Conservation (phyloP, 2,888 invertebrate genomes). For the Bhutanitis thaidina region DNA sequence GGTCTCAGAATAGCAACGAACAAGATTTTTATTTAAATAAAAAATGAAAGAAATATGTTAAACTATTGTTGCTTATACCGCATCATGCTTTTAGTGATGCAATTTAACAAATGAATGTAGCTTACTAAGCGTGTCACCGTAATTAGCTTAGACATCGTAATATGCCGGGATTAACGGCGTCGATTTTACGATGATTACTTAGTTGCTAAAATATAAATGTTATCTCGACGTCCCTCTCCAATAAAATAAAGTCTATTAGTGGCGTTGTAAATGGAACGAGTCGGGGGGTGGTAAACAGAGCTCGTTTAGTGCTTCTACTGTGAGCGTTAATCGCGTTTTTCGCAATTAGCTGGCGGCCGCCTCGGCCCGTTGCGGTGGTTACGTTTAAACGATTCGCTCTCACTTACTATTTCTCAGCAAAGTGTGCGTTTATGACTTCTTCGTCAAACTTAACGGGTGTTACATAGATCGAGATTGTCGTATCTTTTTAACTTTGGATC, state of each 20-base stretch:
- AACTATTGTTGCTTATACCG: too few species aligned
- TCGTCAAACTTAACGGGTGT: constrained; percentile 31
- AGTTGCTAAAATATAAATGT: constrained; percentile 55
- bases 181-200: constrained; percentile 60
- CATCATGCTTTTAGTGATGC: constrained; percentile 3
- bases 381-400: constrained; percentile 50
- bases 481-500: neutral
- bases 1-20: too few species aligned
- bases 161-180: constrained; percentile 34
- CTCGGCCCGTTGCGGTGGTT: constrained; percentile 52
- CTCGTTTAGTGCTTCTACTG: constrained; percentile 56
- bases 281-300: constrained; percentile 58
- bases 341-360: constrained; percentile 68
- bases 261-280: constrained; percentile 62
- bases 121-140: constrained; percentile 23
- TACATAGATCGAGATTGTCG: constrained; percentile 25
- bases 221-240: constrained; percentile 54
- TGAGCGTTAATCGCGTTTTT: constrained; percentile 73
- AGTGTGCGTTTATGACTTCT: constrained; percentile 41
- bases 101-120: constrained; percentile 28
- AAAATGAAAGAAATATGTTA: too few species aligned
- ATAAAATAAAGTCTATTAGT: constrained; percentile 68
- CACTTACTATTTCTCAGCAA: constrained; percentile 47
- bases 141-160: constrained; percentile 26
- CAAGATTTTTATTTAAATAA: too few species aligned